A percentile compares a stretch with the other conserved stretches of the same genome.
Conservation (phyloP, 2,113 vertebrate genomes). For the Datnioides undecimradiatus region DNA sequence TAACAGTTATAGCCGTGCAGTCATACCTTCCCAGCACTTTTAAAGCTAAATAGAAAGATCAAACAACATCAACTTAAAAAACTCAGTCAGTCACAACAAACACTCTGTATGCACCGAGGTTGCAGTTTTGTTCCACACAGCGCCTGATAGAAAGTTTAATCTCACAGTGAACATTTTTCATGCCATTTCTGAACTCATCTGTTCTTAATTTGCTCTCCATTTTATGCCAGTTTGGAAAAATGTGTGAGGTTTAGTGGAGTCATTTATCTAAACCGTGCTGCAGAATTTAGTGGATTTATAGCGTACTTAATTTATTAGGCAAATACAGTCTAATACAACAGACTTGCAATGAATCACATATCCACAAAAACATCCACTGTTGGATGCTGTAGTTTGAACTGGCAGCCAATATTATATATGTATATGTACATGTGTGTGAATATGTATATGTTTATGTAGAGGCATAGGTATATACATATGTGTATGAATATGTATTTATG, state of each 20-base stretch:
- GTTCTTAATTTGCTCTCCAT: conserved; percentile 29
- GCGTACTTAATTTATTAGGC: conserved; percentile 8
- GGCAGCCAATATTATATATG: neutral
- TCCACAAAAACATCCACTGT: neutral
- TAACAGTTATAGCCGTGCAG: conserved; percentile 45
- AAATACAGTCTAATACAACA: neutral
- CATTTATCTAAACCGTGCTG: conserved; percentile 29
- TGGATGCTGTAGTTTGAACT: neutral
- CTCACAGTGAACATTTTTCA: conserved; percentile 15
- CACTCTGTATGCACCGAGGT: conserved; percentile 1
- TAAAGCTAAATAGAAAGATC: conserved; percentile 27
- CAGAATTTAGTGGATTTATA: conserved; percentile 31
- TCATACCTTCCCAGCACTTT: conserved; percentile 46
- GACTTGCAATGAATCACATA: neutral
- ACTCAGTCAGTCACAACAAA: conserved; percentile 6
- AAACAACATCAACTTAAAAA: conserved; percentile 44
- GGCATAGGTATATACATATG: neutral
- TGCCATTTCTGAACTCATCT: neutral
- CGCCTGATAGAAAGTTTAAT: conserved; percentile 9
- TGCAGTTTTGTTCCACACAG: conserved; percentile 5
- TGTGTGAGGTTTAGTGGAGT: conserved; percentile 9
- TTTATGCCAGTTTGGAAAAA: conserved; percentile 17
- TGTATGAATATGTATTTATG: neutral
- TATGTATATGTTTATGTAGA: neutral
- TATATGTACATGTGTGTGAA: neutral